Base-by-base conservation (phyloP, 2,113 vertebrate genomes). In the Etia nguti region DNA sequence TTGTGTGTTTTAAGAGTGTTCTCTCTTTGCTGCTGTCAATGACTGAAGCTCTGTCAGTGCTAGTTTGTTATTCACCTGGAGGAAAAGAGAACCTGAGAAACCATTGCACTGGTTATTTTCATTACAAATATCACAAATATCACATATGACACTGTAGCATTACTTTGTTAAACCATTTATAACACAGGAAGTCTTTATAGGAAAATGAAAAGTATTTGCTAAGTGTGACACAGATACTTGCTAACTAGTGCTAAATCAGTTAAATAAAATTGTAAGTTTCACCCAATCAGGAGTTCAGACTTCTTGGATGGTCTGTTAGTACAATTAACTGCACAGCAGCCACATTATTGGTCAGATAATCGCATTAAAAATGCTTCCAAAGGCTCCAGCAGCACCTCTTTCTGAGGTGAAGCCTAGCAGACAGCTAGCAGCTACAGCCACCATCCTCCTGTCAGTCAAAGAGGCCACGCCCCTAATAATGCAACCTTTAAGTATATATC, bases 21-120 rank as follows among this genome's bases (percentile, higher is more conserved):
- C 22, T 9, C 46, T 65, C 26, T 43, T 65, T 26, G 59, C 62
- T 81, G 73, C 18, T 82, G 90, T 95, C 75, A 94, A 88, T 95
- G 86, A 92, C 92, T 92, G 83, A 62, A 20, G 6, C 59, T 16
- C 65, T 57, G 26, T 34, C 29, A 12, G n/a, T 68, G 73, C 22
- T 80, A 38, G 86, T 90, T 85, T 84, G 73, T 85, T 65, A 86
- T 87, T 89, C 38, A 73, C 24, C 20, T 24, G 15, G 13, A 81
- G 16, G 1, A 55, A 68, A 84, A 77, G 22, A 34, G n/a, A 80
- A 86, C 8, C 34, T 7, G 20, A 5, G 20, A 34, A 41, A 12
- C 46, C 16, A 20, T 2, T 8, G 46, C 5, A 73, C 22, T 26
- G 15, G 6, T 56, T 24, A 73, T 70, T 22, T 73, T 82, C 12